Percentiles rank a stretch among this genome's conserved stretches.
phyloP scores from a whole-genome alignment of 2,797 vertebrate genomes.

The Arctocebus calabarensis region DNA sequence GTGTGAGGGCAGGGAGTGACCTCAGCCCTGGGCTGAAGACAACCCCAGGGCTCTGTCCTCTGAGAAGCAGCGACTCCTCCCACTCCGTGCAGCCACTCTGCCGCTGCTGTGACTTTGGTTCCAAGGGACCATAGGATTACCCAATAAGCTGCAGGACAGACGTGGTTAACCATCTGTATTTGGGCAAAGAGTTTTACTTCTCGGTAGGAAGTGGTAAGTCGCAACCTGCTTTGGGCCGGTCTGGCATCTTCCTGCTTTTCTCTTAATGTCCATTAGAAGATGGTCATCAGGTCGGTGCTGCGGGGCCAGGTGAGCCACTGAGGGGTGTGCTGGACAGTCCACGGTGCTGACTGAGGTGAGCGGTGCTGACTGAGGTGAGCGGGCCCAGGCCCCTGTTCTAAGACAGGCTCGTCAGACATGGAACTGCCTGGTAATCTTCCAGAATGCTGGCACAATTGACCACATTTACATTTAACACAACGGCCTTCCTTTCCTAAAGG shows the following conservation, averaged over 20 bases:
- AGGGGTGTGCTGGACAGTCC: fast-evolving
- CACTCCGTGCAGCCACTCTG: fast-evolving
- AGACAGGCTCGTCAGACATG: too few relatives aligned
- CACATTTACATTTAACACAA: fast-evolving
- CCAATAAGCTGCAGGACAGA: constrained; percentile 11
- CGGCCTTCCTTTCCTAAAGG: fast-evolving
- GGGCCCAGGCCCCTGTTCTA: neutral
- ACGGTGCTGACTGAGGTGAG: constrained; percentile 57
- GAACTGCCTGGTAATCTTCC: neutral
- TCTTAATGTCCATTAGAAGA: neutral
- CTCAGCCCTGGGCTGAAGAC: too few relatives aligned
- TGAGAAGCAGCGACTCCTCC: fast-evolving
- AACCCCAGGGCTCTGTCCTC: too few relatives aligned
- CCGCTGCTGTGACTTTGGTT: fast-evolving
- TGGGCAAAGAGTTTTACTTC: constrained; percentile 52
- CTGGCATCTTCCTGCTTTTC: constrained; percentile 67
- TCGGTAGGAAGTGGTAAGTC: constrained; percentile 84
- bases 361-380: constrained; percentile 57
- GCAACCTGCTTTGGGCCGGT: constrained; percentile 59
- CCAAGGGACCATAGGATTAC: neutral
- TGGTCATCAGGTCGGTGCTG: neutral
- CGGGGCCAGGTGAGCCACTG: neutral
- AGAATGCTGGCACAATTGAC: fast-evolving
- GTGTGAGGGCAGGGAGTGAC: too few relatives aligned
- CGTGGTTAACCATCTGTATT: constrained; percentile 70